A percentile compares a stretch with the other conserved stretches of the same genome.
Conservation (phyloP, 2,113 vertebrate genomes). For the Gobiocypris rarus region DNA sequence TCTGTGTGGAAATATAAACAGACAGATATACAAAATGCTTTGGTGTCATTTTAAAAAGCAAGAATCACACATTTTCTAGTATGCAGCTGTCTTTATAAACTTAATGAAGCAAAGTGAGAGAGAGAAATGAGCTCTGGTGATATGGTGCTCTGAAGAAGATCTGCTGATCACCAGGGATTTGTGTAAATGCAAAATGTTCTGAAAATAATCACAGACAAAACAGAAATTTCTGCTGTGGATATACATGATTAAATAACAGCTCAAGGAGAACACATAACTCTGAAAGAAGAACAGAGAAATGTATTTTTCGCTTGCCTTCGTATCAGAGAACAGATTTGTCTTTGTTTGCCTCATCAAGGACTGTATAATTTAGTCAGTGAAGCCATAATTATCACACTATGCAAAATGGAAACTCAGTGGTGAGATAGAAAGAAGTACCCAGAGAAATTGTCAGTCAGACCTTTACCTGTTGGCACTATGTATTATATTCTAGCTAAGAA, state of each 20-base stretch:
- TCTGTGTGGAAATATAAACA: neutral
- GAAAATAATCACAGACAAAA: slow-evolving; percentile 15
- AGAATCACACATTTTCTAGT: slow-evolving; percentile 38
- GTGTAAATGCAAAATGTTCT: slow-evolving; percentile 11
- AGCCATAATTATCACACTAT: slow-evolving; percentile 64
- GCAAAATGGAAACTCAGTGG: slow-evolving; percentile 52
- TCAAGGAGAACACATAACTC: slow-evolving; percentile 7
- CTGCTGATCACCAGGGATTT: slow-evolving; percentile 23
- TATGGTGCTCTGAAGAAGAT: slow-evolving; percentile 9
- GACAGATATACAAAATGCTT: slow-evolving; percentile 13
- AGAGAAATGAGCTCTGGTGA: slow-evolving; percentile 10
- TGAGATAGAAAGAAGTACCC: neutral
- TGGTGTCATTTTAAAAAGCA: slow-evolving; percentile 9
- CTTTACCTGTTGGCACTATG: neutral
- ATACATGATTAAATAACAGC: slow-evolving; percentile 27
- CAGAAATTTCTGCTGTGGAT: neutral
- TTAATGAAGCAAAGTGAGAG: slow-evolving; percentile 29
- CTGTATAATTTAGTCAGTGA: slow-evolving; percentile 42
- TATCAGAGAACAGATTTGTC: slow-evolving; percentile 23
- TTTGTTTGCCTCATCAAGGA: slow-evolving; percentile 44
- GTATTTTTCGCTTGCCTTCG: slow-evolving; percentile 8
- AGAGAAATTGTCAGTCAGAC: neutral
- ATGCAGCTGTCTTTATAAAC: slow-evolving; percentile 48
- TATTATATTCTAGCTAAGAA: neutral
- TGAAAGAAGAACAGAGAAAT: neutral